phyloP scores from a whole-genome alignment of 1,140 invertebrate genomes.

The Anoplolepis gracilipes region DNA sequence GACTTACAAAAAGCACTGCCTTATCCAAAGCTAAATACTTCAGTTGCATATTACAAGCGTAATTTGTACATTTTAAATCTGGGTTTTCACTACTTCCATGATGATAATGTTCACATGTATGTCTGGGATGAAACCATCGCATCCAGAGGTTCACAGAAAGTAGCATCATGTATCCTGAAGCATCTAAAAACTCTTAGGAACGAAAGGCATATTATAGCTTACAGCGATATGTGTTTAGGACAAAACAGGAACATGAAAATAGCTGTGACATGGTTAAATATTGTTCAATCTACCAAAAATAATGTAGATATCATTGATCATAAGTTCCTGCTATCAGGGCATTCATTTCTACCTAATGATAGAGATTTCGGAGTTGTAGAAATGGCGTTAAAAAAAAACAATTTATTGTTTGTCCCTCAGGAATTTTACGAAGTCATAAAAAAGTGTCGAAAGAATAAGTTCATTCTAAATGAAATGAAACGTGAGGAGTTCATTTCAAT shows the following conservation, averaged over 20 bases:
- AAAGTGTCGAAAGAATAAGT: constrained; percentile 37
- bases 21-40: constrained; percentile 26
- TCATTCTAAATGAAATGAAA: too few relatives aligned
- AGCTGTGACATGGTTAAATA: background rate
- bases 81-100: constrained; percentile 58
- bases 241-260: constrained; percentile 66
- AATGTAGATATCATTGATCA: constrained; percentile 68
- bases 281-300: constrained; percentile 47
- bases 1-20: constrained; percentile 53
- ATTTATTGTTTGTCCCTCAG: constrained; percentile 2
- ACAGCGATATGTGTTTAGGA: constrained; percentile 58
- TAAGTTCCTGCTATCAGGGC: constrained; percentile 66
- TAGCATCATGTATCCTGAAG: background rate
- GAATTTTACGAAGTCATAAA: constrained; percentile 38
- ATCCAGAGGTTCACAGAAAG: constrained; percentile 59
- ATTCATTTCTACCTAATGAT: constrained; percentile 70
- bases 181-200: constrained; percentile 62
- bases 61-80: constrained; percentile 50
- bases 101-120: constrained; percentile 69
- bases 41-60: constrained; percentile 18
- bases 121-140: constrained; percentile 71
- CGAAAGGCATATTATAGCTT: constrained; percentile 63
- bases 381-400: constrained; percentile 30
- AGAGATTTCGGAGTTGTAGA: constrained; percentile 67
- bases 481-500: too few relatives aligned